Percentiles rank a stretch among this genome's conserved stretches.
phyloP scores from a whole-genome alignment of 2,113 vertebrate species.

The Notothenia rossii region DNA sequence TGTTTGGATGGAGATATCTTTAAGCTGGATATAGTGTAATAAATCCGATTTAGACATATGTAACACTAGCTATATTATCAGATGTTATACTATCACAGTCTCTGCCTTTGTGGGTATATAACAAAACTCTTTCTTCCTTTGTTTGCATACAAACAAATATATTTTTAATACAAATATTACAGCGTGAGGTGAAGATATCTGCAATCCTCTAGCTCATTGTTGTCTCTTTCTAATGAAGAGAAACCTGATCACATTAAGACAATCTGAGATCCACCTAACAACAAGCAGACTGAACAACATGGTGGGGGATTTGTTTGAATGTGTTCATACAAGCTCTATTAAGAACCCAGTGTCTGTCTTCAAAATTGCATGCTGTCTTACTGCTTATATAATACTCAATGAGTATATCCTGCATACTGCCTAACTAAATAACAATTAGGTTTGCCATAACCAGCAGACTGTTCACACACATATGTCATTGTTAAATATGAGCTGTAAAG shows the following conservation, averaged over 20 bases:
- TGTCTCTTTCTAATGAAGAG: neutral
- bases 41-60: constrained; percentile 38
- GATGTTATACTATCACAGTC: constrained; percentile 22
- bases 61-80: constrained; percentile 38
- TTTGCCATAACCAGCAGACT: too few relatives aligned
- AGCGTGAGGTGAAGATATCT: constrained; percentile 21
- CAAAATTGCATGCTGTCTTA: too few relatives aligned
- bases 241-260: constrained; percentile 24
- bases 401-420: too few relatives aligned
- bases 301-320: neutral
- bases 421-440: too few relatives aligned
- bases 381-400: too few relatives aligned
- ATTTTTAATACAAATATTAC: constrained; percentile 23
- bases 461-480: too few relatives aligned
- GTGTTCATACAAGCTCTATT: neutral
- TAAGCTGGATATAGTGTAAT: constrained; percentile 42
- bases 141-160: constrained; percentile 19
- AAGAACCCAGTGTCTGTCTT: neutral
- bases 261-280: neutral
- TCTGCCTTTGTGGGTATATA: constrained; percentile 19
- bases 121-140: constrained; percentile 1
- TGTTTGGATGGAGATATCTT: constrained; percentile 56
- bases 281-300: neutral
- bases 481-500: too few relatives aligned
- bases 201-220: constrained; percentile 5